Percentiles rank a stretch among this genome's conserved stretches.
phyloP scores from a whole-genome alignment of 2,113 vertebrate species.

The Prietella phreatophila region DNA sequence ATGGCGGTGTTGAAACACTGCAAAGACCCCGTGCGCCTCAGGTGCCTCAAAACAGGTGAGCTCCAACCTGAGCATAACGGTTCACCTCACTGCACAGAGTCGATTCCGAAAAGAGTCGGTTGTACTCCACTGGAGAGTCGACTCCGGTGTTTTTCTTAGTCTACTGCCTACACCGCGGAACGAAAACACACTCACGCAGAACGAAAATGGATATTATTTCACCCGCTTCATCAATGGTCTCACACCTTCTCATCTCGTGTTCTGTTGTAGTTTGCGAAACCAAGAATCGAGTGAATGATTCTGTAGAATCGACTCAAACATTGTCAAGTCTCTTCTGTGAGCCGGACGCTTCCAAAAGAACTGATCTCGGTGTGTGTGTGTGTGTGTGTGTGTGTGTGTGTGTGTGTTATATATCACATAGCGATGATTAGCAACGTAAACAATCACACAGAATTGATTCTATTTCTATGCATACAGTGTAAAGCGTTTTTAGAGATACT shows the following conservation, averaged over 20 bases:
- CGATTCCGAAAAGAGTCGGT: background rate
- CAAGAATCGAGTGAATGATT: background rate
- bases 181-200: too few species aligned
- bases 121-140: background rate
- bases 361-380: too few species aligned
- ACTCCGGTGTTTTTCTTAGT: background rate
- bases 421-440: background rate
- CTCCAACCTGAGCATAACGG: background rate
- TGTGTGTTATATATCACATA: background rate
- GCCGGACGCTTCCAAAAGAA: background rate
- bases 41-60: slow-evolving; percentile 95
- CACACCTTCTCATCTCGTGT: background rate
- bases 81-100: background rate
- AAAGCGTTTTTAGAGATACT: background rate
- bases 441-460: fast-evolving
- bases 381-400: too few species aligned
- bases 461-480: fast-evolving
- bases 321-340: background rate
- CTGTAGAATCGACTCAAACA: background rate
- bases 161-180: background rate
- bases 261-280: background rate
- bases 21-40: slow-evolving; percentile 92
- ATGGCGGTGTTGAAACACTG: slow-evolving; percentile 93
- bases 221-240: too few species aligned
- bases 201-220: background rate